A percentile compares a stretch with the other conserved stretches of the same genome.
These are phyloP conservation scores for Nineta flava DNA, from an alignment of 2,888 invertebrate genomes.

Conservation along the genomic window DNA sequence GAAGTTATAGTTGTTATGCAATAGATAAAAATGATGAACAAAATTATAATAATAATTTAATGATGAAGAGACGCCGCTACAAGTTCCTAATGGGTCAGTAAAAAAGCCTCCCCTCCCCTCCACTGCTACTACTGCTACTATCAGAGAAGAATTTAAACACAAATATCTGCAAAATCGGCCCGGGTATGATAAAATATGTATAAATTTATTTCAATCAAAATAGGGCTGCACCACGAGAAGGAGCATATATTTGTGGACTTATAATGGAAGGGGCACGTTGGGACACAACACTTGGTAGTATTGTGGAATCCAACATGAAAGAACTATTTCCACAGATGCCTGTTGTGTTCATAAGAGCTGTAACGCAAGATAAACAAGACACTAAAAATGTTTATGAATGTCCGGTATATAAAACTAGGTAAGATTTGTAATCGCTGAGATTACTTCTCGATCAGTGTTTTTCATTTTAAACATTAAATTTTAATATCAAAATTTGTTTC, in stretches of 20 bases:
- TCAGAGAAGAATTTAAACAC: not conserved
- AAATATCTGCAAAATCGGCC: too few species aligned
- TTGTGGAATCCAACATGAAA: slow-evolving; percentile 72
- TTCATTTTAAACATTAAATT: not conserved
- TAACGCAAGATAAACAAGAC: slow-evolving; percentile 81
- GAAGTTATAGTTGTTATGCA: too few species aligned
- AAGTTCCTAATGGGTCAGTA: too few species aligned
- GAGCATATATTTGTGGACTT: slow-evolving; percentile 76
- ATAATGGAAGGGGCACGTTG: slow-evolving; percentile 92
- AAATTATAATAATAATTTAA: too few species aligned
- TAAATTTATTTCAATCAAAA: not conserved
- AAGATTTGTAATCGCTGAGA: slow-evolving; percentile 7
- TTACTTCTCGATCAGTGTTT: not conserved
- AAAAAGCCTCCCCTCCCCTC: too few species aligned
- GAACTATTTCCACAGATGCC: slow-evolving; percentile 85
- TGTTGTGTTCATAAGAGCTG: slow-evolving; percentile 73
- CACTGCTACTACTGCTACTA: not conserved
- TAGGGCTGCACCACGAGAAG: slow-evolving; percentile 58
- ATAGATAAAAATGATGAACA: too few species aligned
- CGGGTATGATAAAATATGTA: too few species aligned
- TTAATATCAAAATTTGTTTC: not conserved
- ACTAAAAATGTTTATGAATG: slow-evolving; percentile 77
- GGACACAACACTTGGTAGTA: slow-evolving; percentile 63
- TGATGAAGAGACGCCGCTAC: too few species aligned
- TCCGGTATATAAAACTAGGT: slow-evolving; percentile 84